A percentile compares a stretch with the other conserved stretches of the same genome.
phyloP scores from a whole-genome alignment of 2,888 invertebrate genomes.

The Tolmerus cingulatus region DNA sequence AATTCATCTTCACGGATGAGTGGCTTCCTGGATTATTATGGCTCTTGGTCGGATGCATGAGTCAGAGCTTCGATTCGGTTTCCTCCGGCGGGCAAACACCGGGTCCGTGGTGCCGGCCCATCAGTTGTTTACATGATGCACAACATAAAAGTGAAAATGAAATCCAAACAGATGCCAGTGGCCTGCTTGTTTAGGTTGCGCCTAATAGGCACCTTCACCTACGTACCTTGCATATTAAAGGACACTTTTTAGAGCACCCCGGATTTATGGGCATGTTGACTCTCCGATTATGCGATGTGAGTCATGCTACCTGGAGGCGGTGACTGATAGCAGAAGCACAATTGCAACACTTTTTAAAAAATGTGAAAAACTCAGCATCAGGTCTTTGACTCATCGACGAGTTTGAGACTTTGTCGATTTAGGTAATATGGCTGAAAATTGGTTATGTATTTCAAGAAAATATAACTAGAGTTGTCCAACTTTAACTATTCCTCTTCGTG shows the following conservation, averaged over 20 bases:
- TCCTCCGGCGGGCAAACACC: neutral
- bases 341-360: neutral
- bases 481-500: too few relatives aligned
- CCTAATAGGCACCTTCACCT: neutral
- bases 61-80: neutral
- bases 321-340: neutral
- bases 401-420: neutral
- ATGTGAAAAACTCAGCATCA: neutral
- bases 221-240: neutral
- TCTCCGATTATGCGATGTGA: neutral
- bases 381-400: neutral
- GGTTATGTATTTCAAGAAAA: neutral
- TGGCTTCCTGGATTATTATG: constrained; percentile 23
- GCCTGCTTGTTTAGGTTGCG: neutral
- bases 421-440: neutral
- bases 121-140: constrained; percentile 15
- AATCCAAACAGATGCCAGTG: constrained; percentile 13
- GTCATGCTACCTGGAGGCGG: neutral
- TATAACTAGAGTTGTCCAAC: too few relatives aligned
- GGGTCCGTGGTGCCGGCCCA: neutral
- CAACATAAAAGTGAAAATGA: constrained; percentile 34
- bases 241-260: constrained; percentile 6
- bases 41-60: constrained; percentile 8
- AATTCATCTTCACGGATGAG: constrained; percentile 31
- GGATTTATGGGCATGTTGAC: neutral